These are phyloP conservation scores for Telenomus remus DNA, from an alignment of 1,140 invertebrate species.

Conservation along the genomic window DNA sequence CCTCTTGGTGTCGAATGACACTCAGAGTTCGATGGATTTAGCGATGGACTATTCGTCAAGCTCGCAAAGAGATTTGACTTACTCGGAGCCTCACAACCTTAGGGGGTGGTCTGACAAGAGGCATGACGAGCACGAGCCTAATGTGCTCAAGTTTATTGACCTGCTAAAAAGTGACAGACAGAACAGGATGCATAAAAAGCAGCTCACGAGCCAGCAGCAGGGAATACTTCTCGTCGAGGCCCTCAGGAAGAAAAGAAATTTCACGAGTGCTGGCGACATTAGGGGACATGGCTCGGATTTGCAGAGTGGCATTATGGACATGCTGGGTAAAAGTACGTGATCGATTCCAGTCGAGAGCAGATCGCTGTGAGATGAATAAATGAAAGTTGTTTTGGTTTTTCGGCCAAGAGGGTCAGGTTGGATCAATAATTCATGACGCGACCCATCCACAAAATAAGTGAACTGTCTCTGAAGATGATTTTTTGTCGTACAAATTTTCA, in stretches of 20 bases:
- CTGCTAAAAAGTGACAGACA: conserved; percentile 59
- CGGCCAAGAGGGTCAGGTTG: background rate
- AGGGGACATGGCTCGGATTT: conserved; percentile 73
- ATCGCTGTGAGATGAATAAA: background rate
- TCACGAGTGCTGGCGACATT: conserved; percentile 66
- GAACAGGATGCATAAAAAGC: conserved; percentile 70
- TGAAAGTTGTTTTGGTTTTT: background rate
- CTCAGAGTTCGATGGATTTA: conserved; percentile 35
- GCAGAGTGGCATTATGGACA: conserved; percentile 85
- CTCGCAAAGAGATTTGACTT: too few species aligned
- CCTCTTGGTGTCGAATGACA: conserved; percentile 39
- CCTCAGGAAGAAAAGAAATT: conserved; percentile 79
- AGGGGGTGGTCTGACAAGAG: conserved; percentile 41
- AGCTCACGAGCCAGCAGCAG: conserved; percentile 82
- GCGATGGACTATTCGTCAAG: conserved; percentile 12
- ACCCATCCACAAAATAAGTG: too few species aligned
- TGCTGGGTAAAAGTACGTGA: conserved; percentile 86
- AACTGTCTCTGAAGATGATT: too few species aligned
- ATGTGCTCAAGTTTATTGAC: conserved; percentile 63
- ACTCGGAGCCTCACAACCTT: conserved; percentile 26
- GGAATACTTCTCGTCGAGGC: conserved; percentile 84
- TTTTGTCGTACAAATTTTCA: too few species aligned
- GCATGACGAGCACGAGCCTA: conserved; percentile 30
- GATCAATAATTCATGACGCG: background rate
- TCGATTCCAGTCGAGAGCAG: background rate